Evolutionary conservation across 2,888 invertebrate species (phyloP), one percentile per base, ranked within the genome.

Genomic region (Neuroscelio doddi): DNA sequence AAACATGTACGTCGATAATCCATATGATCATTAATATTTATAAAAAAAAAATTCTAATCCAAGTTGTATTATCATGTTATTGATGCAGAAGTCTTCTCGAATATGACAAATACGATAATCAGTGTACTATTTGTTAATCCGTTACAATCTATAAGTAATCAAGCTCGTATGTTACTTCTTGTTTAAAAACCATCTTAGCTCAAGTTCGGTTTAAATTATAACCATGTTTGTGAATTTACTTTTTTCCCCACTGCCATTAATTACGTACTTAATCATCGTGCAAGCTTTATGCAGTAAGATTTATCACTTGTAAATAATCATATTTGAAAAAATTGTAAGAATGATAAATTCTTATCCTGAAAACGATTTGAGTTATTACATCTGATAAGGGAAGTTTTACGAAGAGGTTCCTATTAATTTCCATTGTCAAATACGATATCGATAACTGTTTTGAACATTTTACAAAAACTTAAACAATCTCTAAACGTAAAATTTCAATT

Each of bases 51-150:
- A n/a, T n/a, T n/a, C n/a, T n/a, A n/a, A n/a, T n/a, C n/a, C n/a
- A n/a, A n/a, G n/a, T n/a, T n/a, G n/a, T n/a, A n/a, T 32, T 36
- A 36, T 36, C 36, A 15, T n/a, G n/a, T 32, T 36, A 15, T 36
- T 14, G 15, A 36, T 14, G 36, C 12, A 16, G 12, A 36, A 36
- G 12, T 15, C 36, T 36, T 36, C 10, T 9, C 9, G 12, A 3
- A n/a, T 3, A 16, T 36, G 15, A 36, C 36, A 15, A 32, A 32
- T 32, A n/a, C 3, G 9, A 32, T 32, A 32, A 32, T 32, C 32
- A 10, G 3, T 32, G 4, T 32, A 32, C n/a, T n/a, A n/a, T n/a
- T n/a, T n/a, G n/a, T n/a, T n/a, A n/a, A n/a, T n/a, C n/a, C n/a
- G n/a, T n/a, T n/a, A n/a, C n/a, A n/a, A n/a, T n/a, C n/a, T n/a